Evolutionary conservation across 2,797 vertebrate species (phyloP), one percentile per base, ranked within the genome.

Genomic region (Neopelma chrysocephalum): DNA sequence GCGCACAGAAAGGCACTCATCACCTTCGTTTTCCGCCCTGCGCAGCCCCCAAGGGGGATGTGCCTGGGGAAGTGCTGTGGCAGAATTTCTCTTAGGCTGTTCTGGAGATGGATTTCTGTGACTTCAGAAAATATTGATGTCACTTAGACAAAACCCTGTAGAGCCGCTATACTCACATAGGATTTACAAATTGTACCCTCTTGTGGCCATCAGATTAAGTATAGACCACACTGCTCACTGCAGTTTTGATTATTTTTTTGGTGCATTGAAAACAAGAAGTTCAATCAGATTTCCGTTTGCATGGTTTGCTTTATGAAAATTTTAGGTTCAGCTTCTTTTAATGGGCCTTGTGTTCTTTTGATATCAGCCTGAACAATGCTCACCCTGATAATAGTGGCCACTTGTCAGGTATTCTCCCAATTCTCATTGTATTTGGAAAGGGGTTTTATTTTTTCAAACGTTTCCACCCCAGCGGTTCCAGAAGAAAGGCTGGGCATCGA

Each of bases 161-260:
- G 42, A 20, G 82, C 16, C 0, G 0, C 71, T 72, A 53, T 5
- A 38, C 34, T 89, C 27, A 10, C 1, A 3, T 69, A 79, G 34
- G 36, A 22, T 80, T 96, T 93, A 81, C 76, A 83, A 78, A 95
- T 62, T 93, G 78, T 92, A 96, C 89, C 89, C 71, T 94, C 87
- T 93, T 90, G 92, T 92, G 91, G 91, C 82, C 82, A 45, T 83
- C 69, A 47, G 57, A 83, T 87, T 91, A 93, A 94, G n/a, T 5
- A 50, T 38, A 92, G 57, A 38, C 34, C 16, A 23, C 22, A 5
- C 25, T 61, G 25, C 42, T 87, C 25, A 21, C 64, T 82, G 56
- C 5, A 3, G 64, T 32, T 82, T 40, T 80, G 11, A n/a, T 66
- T 69, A 25, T 64, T 70, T 58, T 48, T 78, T 73, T 36, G 38